phyloP scores from a whole-genome alignment of 2,797 vertebrate species.

The Pyrocephalus nanus region DNA sequence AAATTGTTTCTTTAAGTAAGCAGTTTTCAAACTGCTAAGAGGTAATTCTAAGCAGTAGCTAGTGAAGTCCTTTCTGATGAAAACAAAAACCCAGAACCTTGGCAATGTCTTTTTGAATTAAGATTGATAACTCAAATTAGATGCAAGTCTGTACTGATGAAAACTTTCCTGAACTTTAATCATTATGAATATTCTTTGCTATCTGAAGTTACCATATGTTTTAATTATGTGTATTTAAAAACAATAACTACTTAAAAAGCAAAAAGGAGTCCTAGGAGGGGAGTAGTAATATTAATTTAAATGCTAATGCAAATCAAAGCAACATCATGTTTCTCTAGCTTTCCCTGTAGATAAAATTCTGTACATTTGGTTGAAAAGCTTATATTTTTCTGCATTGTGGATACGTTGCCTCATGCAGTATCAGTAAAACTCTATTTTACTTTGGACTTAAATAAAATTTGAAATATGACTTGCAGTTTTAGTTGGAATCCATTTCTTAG shows the following conservation, averaged over 20 bases:
- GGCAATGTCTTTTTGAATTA: conserved; percentile 70
- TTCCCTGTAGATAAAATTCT: conserved; percentile 51
- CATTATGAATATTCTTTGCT: conserved; percentile 56
- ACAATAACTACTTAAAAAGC: conserved; percentile 34
- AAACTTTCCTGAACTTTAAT: conserved; percentile 47
- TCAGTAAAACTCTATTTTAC: not conserved
- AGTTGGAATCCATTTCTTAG: conserved; percentile 29
- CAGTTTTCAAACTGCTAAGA: conserved; percentile 26
- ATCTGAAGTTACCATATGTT: conserved; percentile 41
- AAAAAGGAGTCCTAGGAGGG: conserved; percentile 42
- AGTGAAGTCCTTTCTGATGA: conserved; percentile 1
- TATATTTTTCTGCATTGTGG: conserved; percentile 41
- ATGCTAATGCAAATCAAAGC: conserved; percentile 45
- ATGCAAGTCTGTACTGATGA: conserved; percentile 45
- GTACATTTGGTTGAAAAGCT: conserved; percentile 43
- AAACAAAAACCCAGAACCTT: conserved; percentile 47
- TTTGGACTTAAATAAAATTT: conserved; percentile 42
- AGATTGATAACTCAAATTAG: conserved; percentile 27
- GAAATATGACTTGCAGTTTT: conserved; percentile 29
- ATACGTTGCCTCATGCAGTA: conserved; percentile 20
- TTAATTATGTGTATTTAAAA: conserved; percentile 54
- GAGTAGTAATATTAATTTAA: conserved; percentile 62
- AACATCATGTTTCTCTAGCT: conserved; percentile 46
- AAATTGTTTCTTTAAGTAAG: conserved; percentile 5
- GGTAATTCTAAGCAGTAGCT: conserved; percentile 8